A percentile compares a stretch with the other conserved stretches of the same genome.
Evolutionary conservation across 2,888 invertebrate species (phyloP).

Genomic region (Drosophila robusta): DNA sequence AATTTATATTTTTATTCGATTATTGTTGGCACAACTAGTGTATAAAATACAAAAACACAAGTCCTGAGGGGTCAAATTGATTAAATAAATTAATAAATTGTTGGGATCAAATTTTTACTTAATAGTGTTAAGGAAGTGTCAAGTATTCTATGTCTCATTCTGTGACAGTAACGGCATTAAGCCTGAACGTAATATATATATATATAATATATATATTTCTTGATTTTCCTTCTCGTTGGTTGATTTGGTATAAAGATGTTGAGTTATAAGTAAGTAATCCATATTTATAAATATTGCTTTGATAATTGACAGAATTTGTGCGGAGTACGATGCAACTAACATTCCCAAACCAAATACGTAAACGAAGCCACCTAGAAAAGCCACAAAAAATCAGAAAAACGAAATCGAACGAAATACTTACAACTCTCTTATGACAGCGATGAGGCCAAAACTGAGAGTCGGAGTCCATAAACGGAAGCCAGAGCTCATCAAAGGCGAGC

Average conservation of each 20-base stretch:
- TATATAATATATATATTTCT: neutral
- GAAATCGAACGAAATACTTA: conserved; percentile 47
- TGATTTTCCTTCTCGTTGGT: no score
- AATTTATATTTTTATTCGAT: no score
- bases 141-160: no score
- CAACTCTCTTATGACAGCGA: conserved; percentile 75
- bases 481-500: conserved; percentile 53
- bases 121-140: no score
- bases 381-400: neutral
- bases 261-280: neutral
- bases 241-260: neutral
- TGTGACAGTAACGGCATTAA: no score
- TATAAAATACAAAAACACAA: no score
- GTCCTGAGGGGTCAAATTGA: no score
- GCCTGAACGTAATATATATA: neutral
- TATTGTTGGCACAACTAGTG: no score
- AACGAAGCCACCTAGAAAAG: conserved; percentile 2
- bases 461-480: conserved; percentile 72
- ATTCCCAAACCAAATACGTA: conserved; percentile 29
- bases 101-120: no score
- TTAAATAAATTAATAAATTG: no score
- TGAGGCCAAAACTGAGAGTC: conserved; percentile 39
- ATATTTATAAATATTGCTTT: neutral
- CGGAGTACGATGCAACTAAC: neutral
- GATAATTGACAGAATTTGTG: neutral